Percentiles rank a stretch among this genome's conserved stretches.
phyloP scores from a whole-genome alignment of 2,888 invertebrate genomes.

The Sarcophaga variegata region DNA sequence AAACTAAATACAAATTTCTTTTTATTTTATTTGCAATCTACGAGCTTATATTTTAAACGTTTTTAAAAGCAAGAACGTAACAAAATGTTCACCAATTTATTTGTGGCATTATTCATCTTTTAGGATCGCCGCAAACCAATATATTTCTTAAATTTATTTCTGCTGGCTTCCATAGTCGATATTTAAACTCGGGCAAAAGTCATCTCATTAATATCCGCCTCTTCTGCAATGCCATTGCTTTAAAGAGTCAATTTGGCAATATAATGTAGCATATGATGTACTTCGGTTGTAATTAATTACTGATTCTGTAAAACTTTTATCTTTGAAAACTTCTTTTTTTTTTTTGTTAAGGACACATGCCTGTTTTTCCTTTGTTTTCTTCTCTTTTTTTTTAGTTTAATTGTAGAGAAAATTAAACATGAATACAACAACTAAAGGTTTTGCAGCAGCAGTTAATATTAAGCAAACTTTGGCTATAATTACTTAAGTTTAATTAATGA shows the following conservation, averaged over 20 bases:
- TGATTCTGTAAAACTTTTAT: constrained; percentile 18
- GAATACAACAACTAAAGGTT: not conserved
- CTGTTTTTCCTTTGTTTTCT: not conserved
- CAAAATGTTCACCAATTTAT: too few relatives aligned
- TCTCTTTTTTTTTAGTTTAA: not conserved
- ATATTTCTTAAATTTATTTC: too few relatives aligned
- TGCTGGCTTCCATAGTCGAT: not conserved
- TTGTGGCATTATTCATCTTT: too few relatives aligned
- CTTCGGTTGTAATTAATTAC: constrained; percentile 59
- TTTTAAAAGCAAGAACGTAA: too few relatives aligned
- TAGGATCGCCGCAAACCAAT: too few relatives aligned
- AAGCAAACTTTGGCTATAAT: not conserved
- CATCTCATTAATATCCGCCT: not conserved
- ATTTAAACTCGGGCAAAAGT: not conserved
- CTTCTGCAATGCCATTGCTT: constrained; percentile 4
- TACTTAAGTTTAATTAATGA: constrained; percentile 24
- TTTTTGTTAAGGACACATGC: not conserved
- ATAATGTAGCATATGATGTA: constrained; percentile 59
- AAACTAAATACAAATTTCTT: too few relatives aligned
- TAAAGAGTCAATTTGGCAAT: constrained; percentile 14
- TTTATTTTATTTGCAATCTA: too few relatives aligned
- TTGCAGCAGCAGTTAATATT: not conserved
- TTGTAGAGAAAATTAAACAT: not conserved
- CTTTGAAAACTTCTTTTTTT: not conserved
- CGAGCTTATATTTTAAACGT: too few relatives aligned